Evolutionary conservation across 2,797 vertebrate genomes (phyloP), one percentile per base, ranked within the genome.

Genomic region (Enoplosus armatus): DNA sequence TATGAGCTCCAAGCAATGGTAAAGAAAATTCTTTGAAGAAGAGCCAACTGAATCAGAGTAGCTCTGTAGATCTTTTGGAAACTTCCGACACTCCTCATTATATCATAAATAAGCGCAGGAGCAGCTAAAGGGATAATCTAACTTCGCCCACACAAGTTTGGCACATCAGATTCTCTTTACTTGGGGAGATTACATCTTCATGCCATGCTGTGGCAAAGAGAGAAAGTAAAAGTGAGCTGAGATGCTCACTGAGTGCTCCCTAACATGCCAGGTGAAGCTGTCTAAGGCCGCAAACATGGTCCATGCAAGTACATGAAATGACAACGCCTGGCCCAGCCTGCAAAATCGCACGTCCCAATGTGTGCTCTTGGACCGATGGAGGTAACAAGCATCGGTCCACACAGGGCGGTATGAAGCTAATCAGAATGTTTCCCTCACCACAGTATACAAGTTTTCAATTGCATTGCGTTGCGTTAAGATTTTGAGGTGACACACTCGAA

Each of bases 81-180:
- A 84, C 69, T 31, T 83, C 55, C 71, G 4, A 82, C 82, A 47
- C 27, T 24, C 8, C 43, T 77, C 50, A 79, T 87, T 80, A 70
- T 78, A 78, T 75, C 54, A 29, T 67, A 60, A 80, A 65, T 74
- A 84, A 50, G 65, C 11, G 3, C 62, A 67, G n/a, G 43, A 77
- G 63, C 59, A 81, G 60, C 47, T 61, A 27, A 77, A 35, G 43
- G 6, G 63, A 59, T 48, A 43, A 77, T 70, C 37, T 43, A 43
- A 47, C n/a, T 53, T 14, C 33, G 39, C 73, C 61, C 43, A 60
- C 69, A 67, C 41, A 72, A 15, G 37, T 84, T 65, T 81, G 48
- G 62, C 55, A 53, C 55, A 15, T 74, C 35, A 20, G 9, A 45
- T 60, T 63, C 14, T 79, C 22, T 61, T 61, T 35, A 66, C 75